These are phyloP conservation scores for Dynastes hyllus DNA, from an alignment of 2,888 invertebrate genomes.

Conservation along the genomic window DNA sequence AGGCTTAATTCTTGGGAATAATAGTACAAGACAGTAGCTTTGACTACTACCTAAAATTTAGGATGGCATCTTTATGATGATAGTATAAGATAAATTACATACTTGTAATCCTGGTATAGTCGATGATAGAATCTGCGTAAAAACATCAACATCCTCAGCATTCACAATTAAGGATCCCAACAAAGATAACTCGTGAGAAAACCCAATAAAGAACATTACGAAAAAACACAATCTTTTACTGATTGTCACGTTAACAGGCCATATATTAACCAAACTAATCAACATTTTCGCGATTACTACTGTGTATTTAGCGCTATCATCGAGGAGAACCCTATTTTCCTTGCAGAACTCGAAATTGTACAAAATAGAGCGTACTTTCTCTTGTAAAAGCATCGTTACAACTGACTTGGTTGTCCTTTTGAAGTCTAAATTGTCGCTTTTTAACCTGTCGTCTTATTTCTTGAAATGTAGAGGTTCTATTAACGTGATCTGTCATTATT, in stretches of 20 bases:
- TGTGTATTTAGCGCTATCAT: not conserved
- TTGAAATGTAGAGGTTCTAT: too few relatives aligned
- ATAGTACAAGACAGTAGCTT: slow-evolving; percentile 50
- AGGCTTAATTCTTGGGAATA: slow-evolving; percentile 48
- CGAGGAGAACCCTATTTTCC: not conserved
- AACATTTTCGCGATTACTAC: not conserved
- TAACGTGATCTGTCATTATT: too few relatives aligned
- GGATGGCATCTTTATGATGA: not conserved
- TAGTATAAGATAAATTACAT: not conserved
- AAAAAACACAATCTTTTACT: not conserved
- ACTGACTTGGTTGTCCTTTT: too few relatives aligned
- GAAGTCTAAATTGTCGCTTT: too few relatives aligned
- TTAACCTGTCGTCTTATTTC: too few relatives aligned
- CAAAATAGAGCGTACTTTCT: not conserved
- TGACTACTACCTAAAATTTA: slow-evolving; percentile 52
- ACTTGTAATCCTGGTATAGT: slow-evolving; percentile 31
- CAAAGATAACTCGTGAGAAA: not conserved
- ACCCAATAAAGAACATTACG: not conserved
- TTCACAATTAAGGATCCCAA: not conserved
- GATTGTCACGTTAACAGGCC: not conserved
- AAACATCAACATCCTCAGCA: not conserved
- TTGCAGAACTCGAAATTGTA: not conserved
- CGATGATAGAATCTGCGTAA: not conserved
- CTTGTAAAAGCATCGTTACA: too few relatives aligned
- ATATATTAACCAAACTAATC: not conserved